Base-by-base conservation (phyloP, 2,113 vertebrate species). In the Sylvilagus bachmani region DNA sequence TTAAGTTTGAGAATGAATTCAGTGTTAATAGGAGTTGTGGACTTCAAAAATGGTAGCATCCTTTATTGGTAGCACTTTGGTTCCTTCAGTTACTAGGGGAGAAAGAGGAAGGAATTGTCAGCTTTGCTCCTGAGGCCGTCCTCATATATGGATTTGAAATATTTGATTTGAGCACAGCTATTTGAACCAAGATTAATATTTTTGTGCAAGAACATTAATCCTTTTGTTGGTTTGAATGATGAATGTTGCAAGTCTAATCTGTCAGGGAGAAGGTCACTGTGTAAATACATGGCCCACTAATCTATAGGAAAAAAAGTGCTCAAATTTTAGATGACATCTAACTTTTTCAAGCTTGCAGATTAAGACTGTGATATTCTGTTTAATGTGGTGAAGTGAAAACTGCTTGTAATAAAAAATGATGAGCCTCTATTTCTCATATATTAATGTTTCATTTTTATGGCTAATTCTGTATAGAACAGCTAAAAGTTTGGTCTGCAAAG, bases 371-470 rank as follows among this genome's bases (percentile, higher is more conserved):
- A 78, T 29, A 91, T 25, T 66, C 27, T 55, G 19, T 69, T 75
- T 55, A 49, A 73, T 84, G 14, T 86, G 36, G 44, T 64, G 31
- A 90, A 92, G 29, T 85, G 27, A 90, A 93, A 75, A 83, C 25
- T 83, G 21, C 33, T 93, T 93, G 5, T 71, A 79, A 83, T 83
- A 49, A 93, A 93, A 93, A 71, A 67, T 67, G 38, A 80, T 29
- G 29, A 77, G 36, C 10, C 14, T 66, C 16, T 82, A n/a, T 58
- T 78, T 94, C 33, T 66, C 33, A 36, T 69, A 22, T 83, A 75
- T 64, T 86, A 93, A 69, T 90, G 24, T 29, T 82, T 83, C 31
- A 19, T 55, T 93, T 85, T 78, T 88, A 90, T 81, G 36, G 49
- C 25, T 88, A 62, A 70, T 95, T 89, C 53, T 97, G 6, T 85